Conservation (phyloP, 1,140 invertebrate species). For the Nymphalis io region DNA sequence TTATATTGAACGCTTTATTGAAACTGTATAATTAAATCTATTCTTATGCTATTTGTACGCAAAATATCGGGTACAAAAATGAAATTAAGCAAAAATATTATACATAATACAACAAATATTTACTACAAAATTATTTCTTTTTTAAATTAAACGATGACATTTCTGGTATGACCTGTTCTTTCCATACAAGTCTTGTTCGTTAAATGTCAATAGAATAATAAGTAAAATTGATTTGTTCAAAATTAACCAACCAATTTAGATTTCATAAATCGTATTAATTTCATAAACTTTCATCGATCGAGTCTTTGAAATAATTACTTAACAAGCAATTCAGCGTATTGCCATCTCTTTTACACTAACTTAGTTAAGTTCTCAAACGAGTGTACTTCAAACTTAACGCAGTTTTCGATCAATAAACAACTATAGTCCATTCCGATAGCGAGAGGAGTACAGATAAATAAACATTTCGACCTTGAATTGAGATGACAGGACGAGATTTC, state of each 20-base stretch:
- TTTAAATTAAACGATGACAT: constrained; percentile 17
- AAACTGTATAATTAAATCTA: constrained; percentile 28
- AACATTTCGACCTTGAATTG: no score
- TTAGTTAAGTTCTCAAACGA: no score
- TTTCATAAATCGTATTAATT: background rate
- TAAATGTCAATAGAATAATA: background rate
- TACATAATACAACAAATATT: background rate
- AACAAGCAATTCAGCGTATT: no score
- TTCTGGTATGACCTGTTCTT: background rate
- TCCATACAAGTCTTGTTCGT: background rate
- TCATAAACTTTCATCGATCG: no score
- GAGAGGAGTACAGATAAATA: no score
- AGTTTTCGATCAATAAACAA: no score
- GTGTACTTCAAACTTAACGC: no score
- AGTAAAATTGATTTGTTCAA: background rate
- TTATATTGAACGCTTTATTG: constrained; percentile 26
- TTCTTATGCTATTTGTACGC: constrained; percentile 48
- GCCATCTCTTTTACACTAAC: no score
- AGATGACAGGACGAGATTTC: no score
- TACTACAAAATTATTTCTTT: background rate
- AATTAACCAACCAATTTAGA: background rate
- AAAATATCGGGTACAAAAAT: constrained; percentile 38
- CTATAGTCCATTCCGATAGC: no score
- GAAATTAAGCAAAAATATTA: constrained; percentile 7
- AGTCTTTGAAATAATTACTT: no score